Evolutionary conservation across 1,140 invertebrate species (phyloP).

Genomic region (Polypedilum vanderplanki): DNA sequence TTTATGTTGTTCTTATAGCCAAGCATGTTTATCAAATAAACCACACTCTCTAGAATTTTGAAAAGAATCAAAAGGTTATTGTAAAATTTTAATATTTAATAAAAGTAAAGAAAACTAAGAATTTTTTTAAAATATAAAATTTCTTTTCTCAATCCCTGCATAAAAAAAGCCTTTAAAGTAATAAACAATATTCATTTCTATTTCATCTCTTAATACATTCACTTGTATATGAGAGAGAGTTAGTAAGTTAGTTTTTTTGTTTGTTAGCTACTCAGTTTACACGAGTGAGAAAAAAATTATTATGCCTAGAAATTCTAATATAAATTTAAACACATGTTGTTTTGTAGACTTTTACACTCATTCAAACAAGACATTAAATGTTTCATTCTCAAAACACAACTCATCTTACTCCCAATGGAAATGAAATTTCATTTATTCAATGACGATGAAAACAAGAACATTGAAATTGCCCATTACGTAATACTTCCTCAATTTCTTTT

Average conservation of each 20-base stretch:
- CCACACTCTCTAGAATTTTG: no score
- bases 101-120: no score
- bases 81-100: no score
- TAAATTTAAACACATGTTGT: not conserved
- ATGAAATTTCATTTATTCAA: not conserved
- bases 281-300: not conserved
- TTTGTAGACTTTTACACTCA: not conserved
- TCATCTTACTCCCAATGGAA: not conserved
- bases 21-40: no score
- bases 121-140: no score
- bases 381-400: constrained; percentile 9
- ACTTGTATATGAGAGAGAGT: no score
- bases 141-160: no score
- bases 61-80: no score
- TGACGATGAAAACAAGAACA: no score
- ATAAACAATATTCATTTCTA: constrained; percentile 3
- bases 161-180: not conserved
- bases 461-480: not conserved
- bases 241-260: not conserved
- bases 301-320: not conserved
- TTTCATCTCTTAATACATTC: not conserved
- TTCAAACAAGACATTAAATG: constrained; percentile 7
- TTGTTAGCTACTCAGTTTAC: constrained; percentile 6
- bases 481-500: not conserved
- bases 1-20: no score